A percentile compares a stretch with the other conserved stretches of the same genome.
Conservation (phyloP, 2,888 invertebrate genomes). For the Gortyna flavago region DNA sequence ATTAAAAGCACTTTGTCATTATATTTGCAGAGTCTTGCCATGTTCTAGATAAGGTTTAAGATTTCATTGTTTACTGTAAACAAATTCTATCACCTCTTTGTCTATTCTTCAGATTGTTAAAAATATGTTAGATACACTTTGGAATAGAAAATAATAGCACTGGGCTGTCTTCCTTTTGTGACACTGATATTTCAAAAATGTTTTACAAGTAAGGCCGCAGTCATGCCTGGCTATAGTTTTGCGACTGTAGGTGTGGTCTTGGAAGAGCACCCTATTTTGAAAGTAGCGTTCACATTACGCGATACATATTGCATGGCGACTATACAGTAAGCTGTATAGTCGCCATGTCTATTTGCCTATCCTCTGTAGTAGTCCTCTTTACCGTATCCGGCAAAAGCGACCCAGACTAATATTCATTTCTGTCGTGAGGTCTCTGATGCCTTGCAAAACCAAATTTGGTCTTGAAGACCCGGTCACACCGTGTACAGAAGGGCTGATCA, state of each 20-base stretch:
- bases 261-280: neutral
- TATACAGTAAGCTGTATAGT: neutral
- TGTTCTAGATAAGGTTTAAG: constrained; percentile 41
- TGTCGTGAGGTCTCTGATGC: no score
- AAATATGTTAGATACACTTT: constrained; percentile 22
- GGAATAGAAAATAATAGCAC: constrained; percentile 43
- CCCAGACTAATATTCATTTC: neutral
- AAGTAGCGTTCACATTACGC: neutral
- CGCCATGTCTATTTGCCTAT: neutral
- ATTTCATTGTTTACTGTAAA: constrained; percentile 37
- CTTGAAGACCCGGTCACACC: neutral
- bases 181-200: constrained; percentile 38
- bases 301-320: neutral
- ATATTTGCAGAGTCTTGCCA: constrained; percentile 44
- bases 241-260: neutral
- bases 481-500: neutral
- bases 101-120: constrained; percentile 27
- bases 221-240: neutral
- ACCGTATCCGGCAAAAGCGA: neutral
- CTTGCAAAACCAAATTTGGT: neutral
- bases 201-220: constrained; percentile 15
- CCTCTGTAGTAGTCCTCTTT: neutral
- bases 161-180: constrained; percentile 52
- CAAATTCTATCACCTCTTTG: constrained; percentile 42
- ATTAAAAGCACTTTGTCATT: constrained; percentile 55